A percentile compares a stretch with the other conserved stretches of the same genome.
phyloP scores from a whole-genome alignment of 1,140 invertebrate species.

The Magallana angulata region DNA sequence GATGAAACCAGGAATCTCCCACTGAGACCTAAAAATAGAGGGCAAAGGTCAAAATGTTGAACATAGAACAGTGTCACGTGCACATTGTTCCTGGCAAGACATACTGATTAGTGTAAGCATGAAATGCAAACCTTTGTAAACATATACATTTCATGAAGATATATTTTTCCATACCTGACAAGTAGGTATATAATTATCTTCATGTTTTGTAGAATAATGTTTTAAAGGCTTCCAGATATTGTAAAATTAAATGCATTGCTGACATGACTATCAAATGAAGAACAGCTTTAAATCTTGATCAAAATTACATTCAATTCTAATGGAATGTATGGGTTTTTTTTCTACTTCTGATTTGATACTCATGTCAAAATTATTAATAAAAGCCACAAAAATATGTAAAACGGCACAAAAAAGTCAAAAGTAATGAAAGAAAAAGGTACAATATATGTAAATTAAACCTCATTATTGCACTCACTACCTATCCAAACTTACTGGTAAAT shows the following conservation, averaged over 20 bases:
- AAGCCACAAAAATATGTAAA: no score
- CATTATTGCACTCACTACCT: background rate
- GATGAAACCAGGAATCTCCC: constrained; percentile 54
- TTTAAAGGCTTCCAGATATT: background rate
- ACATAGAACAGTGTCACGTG: background rate
- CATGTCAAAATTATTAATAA: background rate
- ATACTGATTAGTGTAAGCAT: background rate
- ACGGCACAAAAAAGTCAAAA: background rate
- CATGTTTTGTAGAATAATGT: no score
- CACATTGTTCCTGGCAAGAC: no score
- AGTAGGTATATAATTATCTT: no score
- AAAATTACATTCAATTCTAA: no score
- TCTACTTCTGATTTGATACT: background rate
- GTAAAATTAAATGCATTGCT: background rate
- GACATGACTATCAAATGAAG: background rate
- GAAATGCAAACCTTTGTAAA: constrained; percentile 1
- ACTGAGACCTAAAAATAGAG: constrained; percentile 53
- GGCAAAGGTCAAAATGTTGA: constrained; percentile 25
- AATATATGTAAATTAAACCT: background rate
- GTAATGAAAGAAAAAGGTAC: background rate
- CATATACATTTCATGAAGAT: background rate
- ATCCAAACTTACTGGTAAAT: constrained; percentile 93
- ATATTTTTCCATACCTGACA: no score
- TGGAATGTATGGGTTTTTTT: no score
- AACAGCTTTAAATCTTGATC: background rate